Percentiles rank a stretch among this genome's conserved stretches.
Evolutionary conservation across 2,797 vertebrate species (phyloP).

Genomic region (Pseudomugil gertrudae): DNA sequence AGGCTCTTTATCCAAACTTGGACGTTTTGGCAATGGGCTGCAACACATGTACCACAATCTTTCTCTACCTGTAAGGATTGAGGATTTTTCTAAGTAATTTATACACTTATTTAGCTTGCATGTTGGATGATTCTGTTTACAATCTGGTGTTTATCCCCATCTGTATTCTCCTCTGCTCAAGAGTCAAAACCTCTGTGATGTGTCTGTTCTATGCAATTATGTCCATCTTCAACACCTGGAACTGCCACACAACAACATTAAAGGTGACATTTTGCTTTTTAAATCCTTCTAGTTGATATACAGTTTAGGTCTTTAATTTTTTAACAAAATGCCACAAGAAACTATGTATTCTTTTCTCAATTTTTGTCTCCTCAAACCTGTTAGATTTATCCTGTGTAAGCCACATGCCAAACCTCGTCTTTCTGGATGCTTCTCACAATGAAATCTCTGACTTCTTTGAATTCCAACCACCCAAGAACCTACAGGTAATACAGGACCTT

Average conservation of each 20-base stretch:
- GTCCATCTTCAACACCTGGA: slow-evolving; percentile 90
- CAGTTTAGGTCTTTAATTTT: background rate
- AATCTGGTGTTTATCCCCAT: background rate
- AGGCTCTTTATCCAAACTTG: slow-evolving; percentile 77
- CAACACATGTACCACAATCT: slow-evolving; percentile 84
- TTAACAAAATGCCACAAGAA: background rate
- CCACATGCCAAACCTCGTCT: slow-evolving; percentile 88
- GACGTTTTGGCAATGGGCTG: slow-evolving; percentile 79
- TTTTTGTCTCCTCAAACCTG: slow-evolving; percentile 39
- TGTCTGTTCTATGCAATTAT: slow-evolving; percentile 86
- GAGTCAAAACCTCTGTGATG: slow-evolving; percentile 81
- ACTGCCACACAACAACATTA: slow-evolving; percentile 90
- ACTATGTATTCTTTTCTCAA: background rate
- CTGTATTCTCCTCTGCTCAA: slow-evolving; percentile 46
- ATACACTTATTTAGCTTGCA: background rate
- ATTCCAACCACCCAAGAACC: slow-evolving; percentile 89
- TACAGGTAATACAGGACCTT: slow-evolving; percentile 85
- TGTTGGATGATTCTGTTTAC: background rate
- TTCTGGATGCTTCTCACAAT: slow-evolving; percentile 90
- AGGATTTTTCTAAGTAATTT: no score
- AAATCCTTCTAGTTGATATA: background rate
- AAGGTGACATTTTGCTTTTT: slow-evolving; percentile 78
- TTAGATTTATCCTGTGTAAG: slow-evolving; percentile 92
- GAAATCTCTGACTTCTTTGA: slow-evolving; percentile 85
- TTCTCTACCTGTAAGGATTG: slow-evolving; percentile 87